Evolutionary conservation across 2,888 invertebrate species (phyloP).

Genomic region (Strigamia crassipes): DNA sequence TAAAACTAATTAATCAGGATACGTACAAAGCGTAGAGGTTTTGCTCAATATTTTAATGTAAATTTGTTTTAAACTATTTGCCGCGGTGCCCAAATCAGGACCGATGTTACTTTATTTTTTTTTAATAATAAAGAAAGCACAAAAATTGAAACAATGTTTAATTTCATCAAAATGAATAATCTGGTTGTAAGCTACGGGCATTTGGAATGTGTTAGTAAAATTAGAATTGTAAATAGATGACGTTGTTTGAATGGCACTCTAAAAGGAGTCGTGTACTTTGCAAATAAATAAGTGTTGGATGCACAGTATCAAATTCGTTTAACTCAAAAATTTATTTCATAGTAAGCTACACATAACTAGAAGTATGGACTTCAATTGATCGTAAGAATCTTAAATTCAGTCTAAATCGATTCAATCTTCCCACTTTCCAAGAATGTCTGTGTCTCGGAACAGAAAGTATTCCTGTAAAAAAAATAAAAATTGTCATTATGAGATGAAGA

Average conservation of each 20-base stretch:
- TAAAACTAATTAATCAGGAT: not conserved
- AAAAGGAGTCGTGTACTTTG: not conserved
- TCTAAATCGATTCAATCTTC: constrained; percentile 15
- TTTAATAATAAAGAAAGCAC: not conserved
- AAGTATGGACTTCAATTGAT: not conserved
- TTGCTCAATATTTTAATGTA: constrained; percentile 9
- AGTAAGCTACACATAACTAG: not conserved
- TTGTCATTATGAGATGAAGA: not conserved
- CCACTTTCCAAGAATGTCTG: constrained; percentile 90
- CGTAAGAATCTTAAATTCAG: no score
- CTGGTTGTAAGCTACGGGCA: not conserved
- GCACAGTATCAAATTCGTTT: not conserved
- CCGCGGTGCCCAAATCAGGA: not conserved
- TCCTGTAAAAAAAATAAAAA: constrained; percentile 64
- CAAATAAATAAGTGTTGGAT: not conserved
- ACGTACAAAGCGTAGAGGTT: not conserved
- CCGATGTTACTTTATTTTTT: not conserved
- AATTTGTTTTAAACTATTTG: not conserved
- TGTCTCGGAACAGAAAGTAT: constrained; percentile 90
- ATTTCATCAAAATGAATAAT: not conserved
- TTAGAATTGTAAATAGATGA: not conserved
- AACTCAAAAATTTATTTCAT: constrained; percentile 1
- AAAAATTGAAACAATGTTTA: not conserved
- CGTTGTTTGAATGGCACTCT: not conserved
- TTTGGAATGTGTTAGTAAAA: not conserved